These are phyloP conservation scores for Emydura subglobosa DNA, from an alignment of 2,113 vertebrate species.

Conservation along the genomic window DNA sequence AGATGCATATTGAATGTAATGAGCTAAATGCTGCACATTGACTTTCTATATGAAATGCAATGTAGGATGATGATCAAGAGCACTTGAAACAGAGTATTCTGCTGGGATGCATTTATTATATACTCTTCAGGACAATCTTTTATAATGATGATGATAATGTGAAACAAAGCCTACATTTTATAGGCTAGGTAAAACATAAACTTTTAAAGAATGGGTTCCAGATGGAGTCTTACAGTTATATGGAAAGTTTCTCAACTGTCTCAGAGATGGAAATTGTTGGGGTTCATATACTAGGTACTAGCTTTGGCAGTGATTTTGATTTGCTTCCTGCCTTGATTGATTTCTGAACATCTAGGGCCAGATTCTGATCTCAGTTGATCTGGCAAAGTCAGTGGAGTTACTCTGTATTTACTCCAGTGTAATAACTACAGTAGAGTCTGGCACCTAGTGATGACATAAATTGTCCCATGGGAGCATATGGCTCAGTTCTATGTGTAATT, in stretches of 20 bases:
- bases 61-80: neutral
- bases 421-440: neutral
- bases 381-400: neutral
- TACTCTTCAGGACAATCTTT: neutral
- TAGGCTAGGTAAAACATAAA: neutral
- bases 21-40: neutral
- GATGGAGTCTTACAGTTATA: neutral
- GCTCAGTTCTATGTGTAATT: neutral
- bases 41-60: neutral
- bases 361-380: neutral
- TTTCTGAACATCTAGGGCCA: neutral
- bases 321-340: no score
- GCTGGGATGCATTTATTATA: neutral
- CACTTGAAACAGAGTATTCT: neutral
- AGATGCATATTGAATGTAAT: neutral
- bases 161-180: neutral
- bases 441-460: neutral
- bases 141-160: neutral
- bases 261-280: neutral
- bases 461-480: neutral
- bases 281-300: neutral
- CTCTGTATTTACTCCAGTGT: neutral
- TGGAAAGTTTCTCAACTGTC: neutral
- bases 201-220: neutral
- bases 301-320: neutral